Evolutionary conservation across 2,888 invertebrate genomes (phyloP).

Genomic region (Diplolepis rosae): DNA sequence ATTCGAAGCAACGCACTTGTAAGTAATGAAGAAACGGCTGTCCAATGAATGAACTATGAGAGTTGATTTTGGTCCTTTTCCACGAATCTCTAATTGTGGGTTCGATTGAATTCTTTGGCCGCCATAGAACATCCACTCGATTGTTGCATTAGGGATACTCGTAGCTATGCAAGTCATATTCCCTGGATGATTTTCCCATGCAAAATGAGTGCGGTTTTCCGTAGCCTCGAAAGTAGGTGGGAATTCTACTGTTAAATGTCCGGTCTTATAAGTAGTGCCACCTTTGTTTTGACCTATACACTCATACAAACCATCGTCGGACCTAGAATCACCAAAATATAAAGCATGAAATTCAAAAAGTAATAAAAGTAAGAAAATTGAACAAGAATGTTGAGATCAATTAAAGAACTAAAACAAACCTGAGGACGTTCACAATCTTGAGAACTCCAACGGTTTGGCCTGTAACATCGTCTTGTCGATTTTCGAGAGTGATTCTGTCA

Average conservation of each 20-base stretch:
- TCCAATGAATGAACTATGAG: conserved; percentile 83
- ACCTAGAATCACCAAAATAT: conserved; percentile 66
- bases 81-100: conserved; percentile 76
- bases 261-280: conserved; percentile 84
- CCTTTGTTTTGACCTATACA: conserved; percentile 89
- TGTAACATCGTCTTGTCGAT: conserved; percentile 74
- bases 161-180: conserved; percentile 93
- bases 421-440: conserved; percentile 76
- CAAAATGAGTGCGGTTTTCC: conserved; percentile 84
- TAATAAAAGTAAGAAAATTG: background rate
- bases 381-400: too few species aligned
- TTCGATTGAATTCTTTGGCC: conserved; percentile 67
- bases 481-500: conserved; percentile 80
- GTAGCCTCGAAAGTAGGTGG: conserved; percentile 85
- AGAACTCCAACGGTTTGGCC: conserved; percentile 81
- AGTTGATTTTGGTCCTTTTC: conserved; percentile 83
- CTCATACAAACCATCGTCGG: conserved; percentile 91
- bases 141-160: conserved; percentile 92
- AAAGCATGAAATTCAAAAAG: background rate
- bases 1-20: conserved; percentile 89
- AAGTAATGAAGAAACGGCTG: conserved; percentile 81
- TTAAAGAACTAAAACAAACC: conserved; percentile 39
- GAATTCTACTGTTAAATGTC: conserved; percentile 89
- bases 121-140: conserved; percentile 82
- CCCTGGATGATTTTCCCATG: conserved; percentile 87